Evolutionary conservation across 2,888 invertebrate genomes (phyloP).

Genomic region (Drosophila mayaguana): DNA sequence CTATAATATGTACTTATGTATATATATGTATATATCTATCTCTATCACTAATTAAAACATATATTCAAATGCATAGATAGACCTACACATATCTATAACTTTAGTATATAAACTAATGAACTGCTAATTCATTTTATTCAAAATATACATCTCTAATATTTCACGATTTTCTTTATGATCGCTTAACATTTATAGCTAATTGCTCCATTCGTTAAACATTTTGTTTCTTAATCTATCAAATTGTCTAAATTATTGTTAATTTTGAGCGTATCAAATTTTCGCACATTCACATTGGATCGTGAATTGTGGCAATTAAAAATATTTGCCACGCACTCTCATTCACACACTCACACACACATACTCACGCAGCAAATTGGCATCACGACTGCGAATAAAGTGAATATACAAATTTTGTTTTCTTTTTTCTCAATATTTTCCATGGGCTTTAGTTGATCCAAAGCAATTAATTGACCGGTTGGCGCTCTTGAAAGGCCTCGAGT

Average conservation of each 20-base stretch:
- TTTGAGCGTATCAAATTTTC: slow-evolving; percentile 64
- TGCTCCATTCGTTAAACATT: slow-evolving; percentile 20
- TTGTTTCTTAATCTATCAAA: slow-evolving; percentile 41
- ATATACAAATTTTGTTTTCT: slow-evolving; percentile 44
- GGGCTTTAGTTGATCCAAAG: slow-evolving; percentile 15
- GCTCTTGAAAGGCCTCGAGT: slow-evolving; percentile 31
- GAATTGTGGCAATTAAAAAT: slow-evolving; percentile 71
- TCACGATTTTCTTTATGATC: slow-evolving; percentile 6
- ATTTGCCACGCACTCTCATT: slow-evolving; percentile 71
- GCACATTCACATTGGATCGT: slow-evolving; percentile 48
- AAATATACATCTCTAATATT: neutral
- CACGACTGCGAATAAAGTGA: slow-evolving; percentile 48
- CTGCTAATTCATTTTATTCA: too few species aligned
- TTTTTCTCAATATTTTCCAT: slow-evolving; percentile 34
- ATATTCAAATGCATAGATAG: too few species aligned
- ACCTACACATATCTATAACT: neutral
- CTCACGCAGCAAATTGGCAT: slow-evolving; percentile 47
- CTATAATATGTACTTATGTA: too few species aligned
- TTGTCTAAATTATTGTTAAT: slow-evolving; percentile 59
- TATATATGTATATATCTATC: too few species aligned
- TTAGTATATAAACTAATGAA: neutral
- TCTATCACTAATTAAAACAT: too few species aligned
- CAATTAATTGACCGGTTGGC: slow-evolving; percentile 51
- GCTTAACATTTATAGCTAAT: slow-evolving; percentile 12
- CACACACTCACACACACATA: slow-evolving; percentile 2